A percentile compares a stretch with the other conserved stretches of the same genome.
These are phyloP conservation scores for Discoglossus pictus DNA, from an alignment of 2,797 vertebrate genomes.

Conservation along the genomic window DNA sequence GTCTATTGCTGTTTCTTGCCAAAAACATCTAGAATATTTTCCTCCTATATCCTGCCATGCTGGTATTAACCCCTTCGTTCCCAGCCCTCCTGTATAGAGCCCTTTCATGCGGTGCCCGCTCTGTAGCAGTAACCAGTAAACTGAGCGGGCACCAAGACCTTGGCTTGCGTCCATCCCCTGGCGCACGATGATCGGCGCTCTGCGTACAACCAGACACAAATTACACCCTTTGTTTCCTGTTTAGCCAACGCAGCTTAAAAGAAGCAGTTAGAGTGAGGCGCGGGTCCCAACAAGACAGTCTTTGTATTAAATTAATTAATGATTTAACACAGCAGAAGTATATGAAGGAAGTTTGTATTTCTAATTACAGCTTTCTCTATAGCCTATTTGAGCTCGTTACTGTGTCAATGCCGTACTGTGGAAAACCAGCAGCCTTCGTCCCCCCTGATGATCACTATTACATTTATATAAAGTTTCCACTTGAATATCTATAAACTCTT, in stretches of 20 bases:
- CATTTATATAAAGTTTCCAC: no score
- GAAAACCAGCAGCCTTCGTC: no score
- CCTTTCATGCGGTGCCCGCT: not conserved
- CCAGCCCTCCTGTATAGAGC: constrained; percentile 9
- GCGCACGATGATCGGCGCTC: constrained; percentile 61
- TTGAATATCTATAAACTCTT: no score
- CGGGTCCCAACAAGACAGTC: constrained; percentile 69
- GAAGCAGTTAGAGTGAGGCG: constrained; percentile 57
- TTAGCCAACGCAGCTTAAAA: constrained; percentile 54
- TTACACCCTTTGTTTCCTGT: constrained; percentile 75
- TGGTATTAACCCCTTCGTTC: constrained; percentile 63
- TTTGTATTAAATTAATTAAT: constrained; percentile 79
- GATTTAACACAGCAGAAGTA: constrained; percentile 57
- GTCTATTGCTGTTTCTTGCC: constrained; percentile 31
- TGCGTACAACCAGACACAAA: constrained; percentile 65
- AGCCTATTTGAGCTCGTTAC: constrained; percentile 15
- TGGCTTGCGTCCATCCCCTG: constrained; percentile 54
- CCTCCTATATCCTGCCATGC: constrained; percentile 46
- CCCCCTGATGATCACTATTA: no score
- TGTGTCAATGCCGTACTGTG: constrained; percentile 38
- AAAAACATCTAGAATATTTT: constrained; percentile 31
- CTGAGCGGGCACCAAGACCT: constrained; percentile 44
- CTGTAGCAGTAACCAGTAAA: constrained; percentile 16
- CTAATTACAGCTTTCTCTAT: constrained; percentile 24
- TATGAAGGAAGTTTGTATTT: constrained; percentile 59